Evolutionary conservation across 2,888 invertebrate genomes (phyloP).

Genomic region (Hypselothyrea guttata): DNA sequence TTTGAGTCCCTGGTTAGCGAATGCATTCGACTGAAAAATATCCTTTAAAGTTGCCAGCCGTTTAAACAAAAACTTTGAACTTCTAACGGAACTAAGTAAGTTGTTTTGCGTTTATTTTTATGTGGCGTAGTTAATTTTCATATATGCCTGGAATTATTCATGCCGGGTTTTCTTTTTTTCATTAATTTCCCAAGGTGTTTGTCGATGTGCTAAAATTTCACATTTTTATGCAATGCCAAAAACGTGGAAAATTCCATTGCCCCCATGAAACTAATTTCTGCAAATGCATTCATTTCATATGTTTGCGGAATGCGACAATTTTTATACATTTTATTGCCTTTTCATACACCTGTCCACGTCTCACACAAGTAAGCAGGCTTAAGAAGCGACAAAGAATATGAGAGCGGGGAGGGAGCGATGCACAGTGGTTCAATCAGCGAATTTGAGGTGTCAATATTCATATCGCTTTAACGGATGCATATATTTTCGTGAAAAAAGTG

Average conservation of each 20-base stretch:
- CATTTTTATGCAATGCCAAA: constrained; percentile 25
- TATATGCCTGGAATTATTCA: constrained; percentile 16
- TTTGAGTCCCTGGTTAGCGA: constrained; percentile 59
- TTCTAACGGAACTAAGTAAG: constrained; percentile 1
- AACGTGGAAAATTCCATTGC: constrained; percentile 31
- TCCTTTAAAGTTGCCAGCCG: constrained; percentile 54
- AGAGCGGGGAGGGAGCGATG: not conserved
- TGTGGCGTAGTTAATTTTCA: not conserved
- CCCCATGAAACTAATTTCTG: constrained; percentile 48
- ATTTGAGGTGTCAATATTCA: no score
- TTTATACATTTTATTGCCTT: constrained; percentile 54
- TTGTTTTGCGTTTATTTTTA: constrained; percentile 1
- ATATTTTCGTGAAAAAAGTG: no score
- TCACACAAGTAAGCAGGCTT: no score
- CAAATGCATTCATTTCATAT: constrained; percentile 48
- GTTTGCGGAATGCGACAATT: constrained; percentile 53
- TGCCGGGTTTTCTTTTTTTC: constrained; percentile 16
- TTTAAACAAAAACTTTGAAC: constrained; percentile 55
- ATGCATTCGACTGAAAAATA: constrained; percentile 63
- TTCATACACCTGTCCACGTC: constrained; percentile 10
- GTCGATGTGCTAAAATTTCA: constrained; percentile 28
- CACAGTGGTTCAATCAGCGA: no score
- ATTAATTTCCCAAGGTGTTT: constrained; percentile 45
- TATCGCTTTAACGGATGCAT: no score
- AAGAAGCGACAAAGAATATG: no score